A percentile compares a stretch with the other conserved stretches of the same genome.
phyloP scores from a whole-genome alignment of 2,113 vertebrate genomes.

The Neotoma lepida region DNA sequence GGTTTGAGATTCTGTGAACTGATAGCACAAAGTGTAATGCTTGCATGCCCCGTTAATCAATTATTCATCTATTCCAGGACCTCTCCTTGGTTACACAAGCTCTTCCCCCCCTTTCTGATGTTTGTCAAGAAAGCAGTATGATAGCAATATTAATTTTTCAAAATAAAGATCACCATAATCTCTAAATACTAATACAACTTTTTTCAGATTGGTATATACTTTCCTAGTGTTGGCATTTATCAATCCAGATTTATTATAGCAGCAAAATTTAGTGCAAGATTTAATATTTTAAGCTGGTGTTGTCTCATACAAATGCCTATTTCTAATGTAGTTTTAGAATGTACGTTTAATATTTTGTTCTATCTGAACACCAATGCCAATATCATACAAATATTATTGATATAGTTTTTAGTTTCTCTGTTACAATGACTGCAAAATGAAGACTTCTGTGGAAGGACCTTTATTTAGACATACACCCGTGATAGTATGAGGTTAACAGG shows the following conservation, averaged over 20 bases:
- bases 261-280: slow-evolving; percentile 1
- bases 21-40: background rate
- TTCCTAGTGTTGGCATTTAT: background rate
- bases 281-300: background rate
- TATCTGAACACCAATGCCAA: background rate
- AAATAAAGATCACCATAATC: slow-evolving; percentile 47
- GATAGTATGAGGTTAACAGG: background rate
- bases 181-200: background rate
- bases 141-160: slow-evolving; percentile 8
- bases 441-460: background rate
- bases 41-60: slow-evolving; percentile 23
- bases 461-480: background rate
- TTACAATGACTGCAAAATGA: background rate
- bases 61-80: slow-evolving; percentile 65
- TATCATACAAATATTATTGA: background rate
- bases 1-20: slow-evolving; percentile 8
- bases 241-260: background rate
- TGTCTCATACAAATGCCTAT: background rate
- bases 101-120: background rate
- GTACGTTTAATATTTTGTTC: background rate
- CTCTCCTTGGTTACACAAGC: background rate
- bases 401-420: background rate
- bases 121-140: background rate
- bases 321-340: background rate
- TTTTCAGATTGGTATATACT: background rate